phyloP scores from a whole-genome alignment of 2,113 vertebrate species.

The Nibea albiflora region DNA sequence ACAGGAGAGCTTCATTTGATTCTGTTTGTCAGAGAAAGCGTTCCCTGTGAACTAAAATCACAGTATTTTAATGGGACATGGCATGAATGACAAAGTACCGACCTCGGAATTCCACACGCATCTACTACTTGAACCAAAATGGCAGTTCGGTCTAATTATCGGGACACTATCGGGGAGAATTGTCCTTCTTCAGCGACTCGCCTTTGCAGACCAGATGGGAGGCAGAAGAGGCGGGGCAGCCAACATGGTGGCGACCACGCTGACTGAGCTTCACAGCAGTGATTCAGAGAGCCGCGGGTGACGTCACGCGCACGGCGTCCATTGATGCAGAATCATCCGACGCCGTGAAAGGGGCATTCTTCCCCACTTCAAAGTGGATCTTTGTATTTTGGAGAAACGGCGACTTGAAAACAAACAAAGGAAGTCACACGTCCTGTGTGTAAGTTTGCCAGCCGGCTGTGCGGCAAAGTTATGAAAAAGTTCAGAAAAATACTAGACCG shows the following conservation, averaged over 20 bases:
- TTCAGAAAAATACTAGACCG: too few relatives aligned
- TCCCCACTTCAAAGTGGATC: background rate
- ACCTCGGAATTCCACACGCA: background rate
- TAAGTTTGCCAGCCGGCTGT: too few relatives aligned
- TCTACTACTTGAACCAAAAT: background rate
- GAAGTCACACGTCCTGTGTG: background rate
- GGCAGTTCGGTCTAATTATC: background rate
- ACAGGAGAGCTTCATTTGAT: too few relatives aligned
- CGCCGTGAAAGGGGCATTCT: background rate
- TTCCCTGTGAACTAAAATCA: background rate
- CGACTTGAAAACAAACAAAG: background rate
- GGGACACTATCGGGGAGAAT: too few relatives aligned
- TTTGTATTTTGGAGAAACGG: background rate
- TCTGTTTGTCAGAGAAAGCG: too few relatives aligned
- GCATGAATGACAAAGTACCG: background rate
- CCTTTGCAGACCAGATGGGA: background rate
- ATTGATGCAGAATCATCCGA: background rate
- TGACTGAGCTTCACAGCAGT: too few relatives aligned
- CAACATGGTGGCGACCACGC: too few relatives aligned
- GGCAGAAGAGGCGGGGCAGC: too few relatives aligned
- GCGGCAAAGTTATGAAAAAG: too few relatives aligned
- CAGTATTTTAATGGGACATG: background rate
- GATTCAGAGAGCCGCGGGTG: too few relatives aligned
- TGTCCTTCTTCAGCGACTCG: background rate
- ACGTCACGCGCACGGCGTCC: too few relatives aligned